Percentiles rank a stretch among this genome's conserved stretches.
These are phyloP conservation scores for Notamacropus eugenii DNA, from an alignment of 2,797 vertebrate species.

Conservation along the genomic window DNA sequence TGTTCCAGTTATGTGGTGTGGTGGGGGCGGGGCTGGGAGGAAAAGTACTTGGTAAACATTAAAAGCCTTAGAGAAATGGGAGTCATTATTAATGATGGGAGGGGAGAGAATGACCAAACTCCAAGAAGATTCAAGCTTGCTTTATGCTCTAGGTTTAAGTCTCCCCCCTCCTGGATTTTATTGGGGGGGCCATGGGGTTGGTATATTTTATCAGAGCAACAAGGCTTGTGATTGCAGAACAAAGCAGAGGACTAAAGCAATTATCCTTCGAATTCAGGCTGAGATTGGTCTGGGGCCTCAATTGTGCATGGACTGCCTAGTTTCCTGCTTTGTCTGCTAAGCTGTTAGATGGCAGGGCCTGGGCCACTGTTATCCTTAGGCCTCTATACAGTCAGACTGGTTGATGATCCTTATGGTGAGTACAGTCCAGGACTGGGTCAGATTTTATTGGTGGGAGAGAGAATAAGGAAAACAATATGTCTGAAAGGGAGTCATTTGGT, in stretches of 20 bases:
- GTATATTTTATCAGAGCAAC: constrained; percentile 63
- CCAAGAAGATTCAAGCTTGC: constrained; percentile 42
- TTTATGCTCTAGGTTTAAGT: constrained; percentile 29
- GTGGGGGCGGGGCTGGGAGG: neutral
- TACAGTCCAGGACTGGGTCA: constrained; percentile 2
- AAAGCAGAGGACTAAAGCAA: constrained; percentile 66
- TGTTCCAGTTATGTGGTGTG: neutral
- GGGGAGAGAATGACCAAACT: constrained; percentile 20
- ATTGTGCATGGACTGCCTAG: constrained; percentile 51
- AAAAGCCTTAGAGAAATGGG: neutral
- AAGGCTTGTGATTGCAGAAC: constrained; percentile 68
- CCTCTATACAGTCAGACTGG: constrained; percentile 38
- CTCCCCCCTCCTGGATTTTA: neutral
- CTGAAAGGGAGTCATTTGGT: constrained; percentile 39
- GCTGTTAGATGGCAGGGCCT: constrained; percentile 25
- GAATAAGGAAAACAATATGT: constrained; percentile 47
- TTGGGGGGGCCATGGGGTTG: neutral
- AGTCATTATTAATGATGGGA: constrained; percentile 30
- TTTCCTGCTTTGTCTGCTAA: constrained; percentile 46
- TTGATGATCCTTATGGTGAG: neutral
- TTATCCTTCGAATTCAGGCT: constrained; percentile 66
- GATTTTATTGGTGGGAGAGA: constrained; percentile 54
- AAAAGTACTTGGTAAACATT: neutral
- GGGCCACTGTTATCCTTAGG: constrained; percentile 7
- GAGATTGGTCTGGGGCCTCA: constrained; percentile 61